phyloP scores from a whole-genome alignment of 2,113 vertebrate genomes.

The Passer montanus region DNA sequence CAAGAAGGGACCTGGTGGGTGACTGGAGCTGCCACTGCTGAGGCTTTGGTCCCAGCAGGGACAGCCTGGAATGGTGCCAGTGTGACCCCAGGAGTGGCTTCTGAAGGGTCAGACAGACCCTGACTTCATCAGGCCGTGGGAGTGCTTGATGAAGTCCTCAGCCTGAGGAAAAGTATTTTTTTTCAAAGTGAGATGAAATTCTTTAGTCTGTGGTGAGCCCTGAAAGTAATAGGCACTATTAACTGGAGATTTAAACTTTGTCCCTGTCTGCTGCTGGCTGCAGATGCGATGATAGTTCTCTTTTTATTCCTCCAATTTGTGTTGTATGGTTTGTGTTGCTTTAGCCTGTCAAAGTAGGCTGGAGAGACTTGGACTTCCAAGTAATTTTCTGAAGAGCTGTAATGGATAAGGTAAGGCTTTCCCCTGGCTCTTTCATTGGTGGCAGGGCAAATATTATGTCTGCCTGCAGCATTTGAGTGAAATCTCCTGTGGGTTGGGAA shows the following conservation, averaged over 20 bases:
- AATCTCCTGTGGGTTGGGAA: not conserved
- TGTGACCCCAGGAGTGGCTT: not conserved
- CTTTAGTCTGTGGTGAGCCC: not conserved
- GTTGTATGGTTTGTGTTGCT: not conserved
- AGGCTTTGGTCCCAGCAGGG: not conserved
- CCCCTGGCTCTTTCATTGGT: not conserved
- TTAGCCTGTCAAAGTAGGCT: not conserved
- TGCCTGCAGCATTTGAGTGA: not conserved
- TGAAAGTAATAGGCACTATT: not conserved
- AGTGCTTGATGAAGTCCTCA: not conserved
- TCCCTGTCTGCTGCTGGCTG: not conserved
- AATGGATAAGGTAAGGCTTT: not conserved
- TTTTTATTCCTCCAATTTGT: not conserved
- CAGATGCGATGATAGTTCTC: not conserved
- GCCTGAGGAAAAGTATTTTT: not conserved
- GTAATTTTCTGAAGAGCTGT: not conserved
- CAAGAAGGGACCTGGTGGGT: accelerated
- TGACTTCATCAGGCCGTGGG: not conserved
- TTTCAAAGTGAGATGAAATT: not conserved
- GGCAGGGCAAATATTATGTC: not conserved
- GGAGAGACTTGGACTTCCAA: not conserved
- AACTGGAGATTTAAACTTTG: not conserved
- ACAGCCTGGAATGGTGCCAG: not conserved
- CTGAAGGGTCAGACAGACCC: not conserved
- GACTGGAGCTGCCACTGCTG: not conserved